Percentiles rank a stretch among this genome's conserved stretches.
Conservation (phyloP, 1,140 invertebrate species). For the Lepidurus couesii region DNA sequence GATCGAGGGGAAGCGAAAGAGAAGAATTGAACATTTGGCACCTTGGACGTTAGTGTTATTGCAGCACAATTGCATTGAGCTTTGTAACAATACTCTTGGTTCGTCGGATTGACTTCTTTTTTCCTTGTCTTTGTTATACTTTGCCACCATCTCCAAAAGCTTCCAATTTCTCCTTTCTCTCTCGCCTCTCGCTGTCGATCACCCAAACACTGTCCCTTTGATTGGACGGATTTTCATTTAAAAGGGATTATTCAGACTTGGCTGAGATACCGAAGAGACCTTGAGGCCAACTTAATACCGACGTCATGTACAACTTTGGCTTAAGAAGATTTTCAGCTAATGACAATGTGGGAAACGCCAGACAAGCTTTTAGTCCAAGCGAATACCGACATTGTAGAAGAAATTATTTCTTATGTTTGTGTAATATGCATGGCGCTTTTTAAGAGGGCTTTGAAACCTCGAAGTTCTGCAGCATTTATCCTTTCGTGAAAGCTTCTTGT, state of each 20-base stretch:
- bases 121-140: not conserved
- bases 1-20: not conserved
- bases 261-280: not conserved
- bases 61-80: slow-evolving; percentile 1
- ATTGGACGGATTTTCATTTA: slow-evolving; percentile 8
- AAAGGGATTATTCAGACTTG: slow-evolving; percentile 22
- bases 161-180: not conserved
- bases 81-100: not conserved
- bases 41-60: not conserved
- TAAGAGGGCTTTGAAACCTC: too few relatives aligned
- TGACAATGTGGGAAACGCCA: too few relatives aligned
- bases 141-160: not conserved
- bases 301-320: too few relatives aligned
- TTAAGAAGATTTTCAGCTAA: too few relatives aligned
- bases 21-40: not conserved
- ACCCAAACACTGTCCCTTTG: slow-evolving; percentile 4
- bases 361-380: too few relatives aligned
- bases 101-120: too few relatives aligned
- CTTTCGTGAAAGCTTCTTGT: too few relatives aligned
- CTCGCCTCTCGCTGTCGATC: not conserved
- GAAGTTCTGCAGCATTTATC: too few relatives aligned
- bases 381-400: too few relatives aligned
- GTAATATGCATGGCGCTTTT: too few relatives aligned
- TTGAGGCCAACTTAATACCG: not conserved
- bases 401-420: too few relatives aligned